phyloP scores from a whole-genome alignment of 2,888 invertebrate genomes.

The Nomada flava region DNA sequence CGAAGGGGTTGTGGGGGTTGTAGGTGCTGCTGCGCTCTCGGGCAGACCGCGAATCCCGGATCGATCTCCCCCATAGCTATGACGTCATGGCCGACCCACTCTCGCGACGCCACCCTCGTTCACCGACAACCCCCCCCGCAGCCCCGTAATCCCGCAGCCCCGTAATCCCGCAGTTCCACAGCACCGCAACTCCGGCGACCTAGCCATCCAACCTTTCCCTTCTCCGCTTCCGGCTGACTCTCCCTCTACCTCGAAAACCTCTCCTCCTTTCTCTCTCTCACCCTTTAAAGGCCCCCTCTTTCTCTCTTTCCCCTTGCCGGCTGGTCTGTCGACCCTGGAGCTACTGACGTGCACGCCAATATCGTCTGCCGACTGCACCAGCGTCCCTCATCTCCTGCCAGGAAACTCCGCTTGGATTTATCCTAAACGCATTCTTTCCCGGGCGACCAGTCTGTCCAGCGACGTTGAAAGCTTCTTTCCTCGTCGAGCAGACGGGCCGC shows the following conservation, averaged over 20 bases:
- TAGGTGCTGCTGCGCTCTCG: constrained; percentile 67
- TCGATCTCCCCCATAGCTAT: constrained; percentile 73
- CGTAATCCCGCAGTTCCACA: constrained; percentile 58
- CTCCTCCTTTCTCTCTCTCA: not conserved
- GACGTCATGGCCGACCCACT: constrained; percentile 73
- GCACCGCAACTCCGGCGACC: constrained; percentile 63
- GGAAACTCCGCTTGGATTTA: constrained; percentile 34
- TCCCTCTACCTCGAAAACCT: not conserved
- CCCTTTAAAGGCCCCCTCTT: not conserved
- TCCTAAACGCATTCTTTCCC: constrained; percentile 43
- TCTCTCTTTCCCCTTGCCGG: constrained; percentile 1
- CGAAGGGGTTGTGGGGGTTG: constrained; percentile 26
- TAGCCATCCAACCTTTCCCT: constrained; percentile 60
- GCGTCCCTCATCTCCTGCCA: constrained; percentile 42
- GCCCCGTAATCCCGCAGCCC: constrained; percentile 49
- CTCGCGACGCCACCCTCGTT: constrained; percentile 68
- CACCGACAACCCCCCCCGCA: constrained; percentile 51
- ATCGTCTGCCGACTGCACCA: constrained; percentile 53
- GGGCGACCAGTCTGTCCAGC: constrained; percentile 1
- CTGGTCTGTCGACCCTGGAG: constrained; percentile 58
- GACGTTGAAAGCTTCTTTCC: constrained; percentile 33
- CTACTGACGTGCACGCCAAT: constrained; percentile 58
- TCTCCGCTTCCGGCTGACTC: constrained; percentile 50
- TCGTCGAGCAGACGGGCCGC: not conserved
- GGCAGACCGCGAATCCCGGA: constrained; percentile 74